Percentiles rank a stretch among this genome's conserved stretches.
phyloP scores from a whole-genome alignment of 2,797 vertebrate genomes.

The Poeciliopsis presidionis region DNA sequence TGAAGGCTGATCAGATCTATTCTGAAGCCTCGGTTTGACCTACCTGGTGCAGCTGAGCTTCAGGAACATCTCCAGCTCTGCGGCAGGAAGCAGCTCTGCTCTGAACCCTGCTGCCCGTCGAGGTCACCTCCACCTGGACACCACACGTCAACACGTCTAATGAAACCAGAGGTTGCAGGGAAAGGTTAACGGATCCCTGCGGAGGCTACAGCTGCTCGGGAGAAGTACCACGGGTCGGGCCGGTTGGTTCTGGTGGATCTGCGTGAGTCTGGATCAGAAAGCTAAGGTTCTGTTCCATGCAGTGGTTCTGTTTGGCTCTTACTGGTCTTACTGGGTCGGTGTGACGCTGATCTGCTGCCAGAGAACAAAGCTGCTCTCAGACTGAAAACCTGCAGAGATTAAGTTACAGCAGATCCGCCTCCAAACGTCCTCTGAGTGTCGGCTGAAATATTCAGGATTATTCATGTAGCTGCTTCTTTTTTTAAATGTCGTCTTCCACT shows the following conservation, averaged over 20 bases:
- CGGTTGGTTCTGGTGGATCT: neutral
- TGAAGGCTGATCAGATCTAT: neutral
- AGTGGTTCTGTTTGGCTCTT: neutral
- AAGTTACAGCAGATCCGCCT: constrained; percentile 68
- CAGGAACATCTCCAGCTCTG: neutral
- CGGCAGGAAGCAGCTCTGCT: neutral
- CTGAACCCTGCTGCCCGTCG: constrained; percentile 9
- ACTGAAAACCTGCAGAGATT: constrained; percentile 44
- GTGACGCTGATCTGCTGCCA: constrained; percentile 4
- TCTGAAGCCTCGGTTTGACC: neutral
- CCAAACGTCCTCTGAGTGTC: constrained; percentile 58
- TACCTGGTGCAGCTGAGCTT: neutral
- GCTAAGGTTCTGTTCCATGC: neutral
- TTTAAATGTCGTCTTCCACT: neutral
- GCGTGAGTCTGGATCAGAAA: neutral
- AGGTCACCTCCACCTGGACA: neutral
- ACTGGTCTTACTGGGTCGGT: neutral
- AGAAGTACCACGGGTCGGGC: neutral
- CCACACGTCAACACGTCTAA: constrained; percentile 75
- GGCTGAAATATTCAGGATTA: neutral
- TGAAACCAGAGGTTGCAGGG: constrained; percentile 69
- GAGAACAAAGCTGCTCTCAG: constrained; percentile 75
- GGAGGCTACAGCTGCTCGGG: neutral
- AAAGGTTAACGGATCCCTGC: constrained; percentile 56
- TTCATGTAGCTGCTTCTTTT: neutral